Evolutionary conservation across 2,113 vertebrate genomes (phyloP).

Genomic region (Apodemus speciosus): DNA sequence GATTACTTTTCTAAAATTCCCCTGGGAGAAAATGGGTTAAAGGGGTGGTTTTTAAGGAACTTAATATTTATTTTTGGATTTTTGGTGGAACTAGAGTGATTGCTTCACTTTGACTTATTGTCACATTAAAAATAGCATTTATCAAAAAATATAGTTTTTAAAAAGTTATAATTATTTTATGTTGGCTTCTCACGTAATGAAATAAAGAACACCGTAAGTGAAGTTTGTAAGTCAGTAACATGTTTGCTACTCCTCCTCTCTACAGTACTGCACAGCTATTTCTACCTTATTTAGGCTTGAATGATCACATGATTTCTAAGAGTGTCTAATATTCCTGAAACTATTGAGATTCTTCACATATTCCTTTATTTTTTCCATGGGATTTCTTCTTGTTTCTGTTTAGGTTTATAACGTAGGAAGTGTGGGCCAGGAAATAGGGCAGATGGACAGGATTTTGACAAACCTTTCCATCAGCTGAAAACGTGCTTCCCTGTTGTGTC

Average conservation of each 20-base stretch:
- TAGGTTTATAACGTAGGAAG: background rate
- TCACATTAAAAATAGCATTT: slow-evolving; percentile 3
- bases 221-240: background rate
- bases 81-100: background rate
- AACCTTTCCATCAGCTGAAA: slow-evolving; percentile 14
- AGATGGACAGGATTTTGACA: background rate
- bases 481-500: background rate
- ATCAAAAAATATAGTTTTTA: background rate
- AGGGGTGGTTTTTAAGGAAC: slow-evolving; percentile 64
- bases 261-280: background rate
- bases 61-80: slow-evolving; percentile 26
- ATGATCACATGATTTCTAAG: background rate
- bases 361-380: background rate
- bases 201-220: background rate
- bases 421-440: background rate
- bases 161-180: background rate
- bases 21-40: slow-evolving; percentile 41
- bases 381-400: background rate
- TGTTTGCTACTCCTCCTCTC: background rate
- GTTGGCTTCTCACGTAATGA: background rate
- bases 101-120: background rate
- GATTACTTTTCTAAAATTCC: slow-evolving; percentile 49
- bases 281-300: background rate
- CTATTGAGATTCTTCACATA: slow-evolving; percentile 30
- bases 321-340: background rate